Percentiles rank a stretch among this genome's conserved stretches.
These are phyloP conservation scores for Stigmatopora nigra DNA, from an alignment of 2,113 vertebrate genomes.

Conservation along the genomic window DNA sequence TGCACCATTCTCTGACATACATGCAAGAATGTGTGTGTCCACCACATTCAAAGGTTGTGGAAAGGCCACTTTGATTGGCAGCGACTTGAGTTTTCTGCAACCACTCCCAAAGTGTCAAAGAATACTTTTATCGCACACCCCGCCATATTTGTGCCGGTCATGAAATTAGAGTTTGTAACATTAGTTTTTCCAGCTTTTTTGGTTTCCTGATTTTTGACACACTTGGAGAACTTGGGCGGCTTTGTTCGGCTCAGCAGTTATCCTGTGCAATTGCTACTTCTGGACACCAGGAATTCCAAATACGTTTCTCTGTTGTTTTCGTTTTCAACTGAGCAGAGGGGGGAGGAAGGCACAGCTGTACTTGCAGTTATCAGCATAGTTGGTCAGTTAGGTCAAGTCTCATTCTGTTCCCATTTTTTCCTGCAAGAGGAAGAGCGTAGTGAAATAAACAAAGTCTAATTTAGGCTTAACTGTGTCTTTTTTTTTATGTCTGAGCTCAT, in stretches of 20 bases:
- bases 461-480: slow-evolving; percentile 18
- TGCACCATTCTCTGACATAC: no score
- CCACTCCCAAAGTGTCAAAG: no score
- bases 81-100: no score
- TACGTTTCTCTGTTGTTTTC: slow-evolving; percentile 22
- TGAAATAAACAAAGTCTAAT: slow-evolving; percentile 6
- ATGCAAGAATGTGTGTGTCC: no score
- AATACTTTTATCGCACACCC: no score
- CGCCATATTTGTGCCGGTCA: no score
- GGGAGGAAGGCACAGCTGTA: slow-evolving; percentile 17
- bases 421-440: slow-evolving; percentile 27
- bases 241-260: not conserved
- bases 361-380: slow-evolving; percentile 51
- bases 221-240: not conserved
- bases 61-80: no score
- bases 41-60: no score
- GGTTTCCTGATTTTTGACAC: not conserved
- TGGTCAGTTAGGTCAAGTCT: slow-evolving; percentile 55
- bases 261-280: slow-evolving; percentile 11
- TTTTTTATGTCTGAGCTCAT: slow-evolving; percentile 35
- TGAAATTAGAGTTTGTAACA: not conserved
- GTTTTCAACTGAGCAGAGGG: not conserved
- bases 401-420: slow-evolving; percentile 41
- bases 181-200: not conserved
- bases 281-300: not conserved